A percentile compares a stretch with the other conserved stretches of the same genome.
These are phyloP conservation scores for Micropterix aruncella DNA, from an alignment of 2,888 invertebrate genomes.

Conservation along the genomic window DNA sequence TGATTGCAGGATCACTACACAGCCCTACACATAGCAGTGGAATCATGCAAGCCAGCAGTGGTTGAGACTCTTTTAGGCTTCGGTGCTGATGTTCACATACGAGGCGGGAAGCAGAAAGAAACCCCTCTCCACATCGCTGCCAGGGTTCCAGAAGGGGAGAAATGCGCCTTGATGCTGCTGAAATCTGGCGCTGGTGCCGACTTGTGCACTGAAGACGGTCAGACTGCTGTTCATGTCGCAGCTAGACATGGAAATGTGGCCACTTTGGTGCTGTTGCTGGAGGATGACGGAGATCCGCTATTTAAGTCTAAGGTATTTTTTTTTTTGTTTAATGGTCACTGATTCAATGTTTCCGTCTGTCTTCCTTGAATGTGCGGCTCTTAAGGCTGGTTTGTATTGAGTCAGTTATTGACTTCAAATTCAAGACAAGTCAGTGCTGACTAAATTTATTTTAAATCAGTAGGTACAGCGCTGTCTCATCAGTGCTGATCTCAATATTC, in stretches of 20 bases:
- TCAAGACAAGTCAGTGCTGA: too few relatives aligned
- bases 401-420: too few relatives aligned
- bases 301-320: slow-evolving; percentile 71
- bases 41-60: slow-evolving; percentile 84
- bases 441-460: too few relatives aligned
- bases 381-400: too few relatives aligned
- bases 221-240: slow-evolving; percentile 94
- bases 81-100: slow-evolving; percentile 93
- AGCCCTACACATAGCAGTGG: slow-evolving; percentile 93
- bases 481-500: too few relatives aligned
- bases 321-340: too few relatives aligned
- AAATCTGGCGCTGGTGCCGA: slow-evolving; percentile 98
- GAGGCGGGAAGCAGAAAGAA: slow-evolving; percentile 79
- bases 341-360: too few relatives aligned
- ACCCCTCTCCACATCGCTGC: slow-evolving; percentile 97
- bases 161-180: slow-evolving; percentile 89
- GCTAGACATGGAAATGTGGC: slow-evolving; percentile 83
- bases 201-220: slow-evolving; percentile 87
- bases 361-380: too few relatives aligned
- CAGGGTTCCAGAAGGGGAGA: slow-evolving; percentile 58
- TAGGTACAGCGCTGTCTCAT: too few relatives aligned
- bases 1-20: slow-evolving; percentile 83
- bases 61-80: slow-evolving; percentile 92
- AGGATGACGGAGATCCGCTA: slow-evolving; percentile 90
- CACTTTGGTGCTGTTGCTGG: slow-evolving; percentile 72